Evolutionary conservation across 1,140 invertebrate species (phyloP).

Genomic region (Panulirus ornatus): DNA sequence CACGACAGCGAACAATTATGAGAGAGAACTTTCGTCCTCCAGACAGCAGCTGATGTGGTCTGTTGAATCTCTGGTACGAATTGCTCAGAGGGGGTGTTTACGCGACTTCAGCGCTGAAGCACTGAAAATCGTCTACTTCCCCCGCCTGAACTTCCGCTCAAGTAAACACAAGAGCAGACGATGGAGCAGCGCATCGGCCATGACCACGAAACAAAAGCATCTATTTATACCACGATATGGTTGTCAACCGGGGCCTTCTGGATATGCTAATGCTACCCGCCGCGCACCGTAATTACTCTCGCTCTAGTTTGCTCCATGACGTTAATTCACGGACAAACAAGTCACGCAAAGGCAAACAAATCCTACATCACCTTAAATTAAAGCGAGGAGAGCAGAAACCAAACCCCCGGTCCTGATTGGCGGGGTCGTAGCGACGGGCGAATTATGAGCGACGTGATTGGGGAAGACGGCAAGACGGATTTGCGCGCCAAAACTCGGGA

Average conservation of each 20-base stretch:
- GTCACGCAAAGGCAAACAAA: neutral
- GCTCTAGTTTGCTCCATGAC: neutral
- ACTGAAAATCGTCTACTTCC: too few relatives aligned
- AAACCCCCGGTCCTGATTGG: constrained; percentile 20
- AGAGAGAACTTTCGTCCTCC: too few relatives aligned
- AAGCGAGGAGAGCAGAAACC: neutral
- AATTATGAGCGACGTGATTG: constrained; percentile 48
- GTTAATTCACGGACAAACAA: neutral
- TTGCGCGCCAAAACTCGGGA: constrained; percentile 26
- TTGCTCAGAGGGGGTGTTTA: too few relatives aligned
- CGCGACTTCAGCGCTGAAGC: too few relatives aligned
- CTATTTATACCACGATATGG: neutral
- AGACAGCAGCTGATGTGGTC: too few relatives aligned
- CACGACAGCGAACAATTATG: too few relatives aligned
- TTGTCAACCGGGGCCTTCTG: neutral
- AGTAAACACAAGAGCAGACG: too few relatives aligned
- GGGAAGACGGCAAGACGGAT: constrained; percentile 41
- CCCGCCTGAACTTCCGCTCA: too few relatives aligned
- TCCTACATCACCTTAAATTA: neutral
- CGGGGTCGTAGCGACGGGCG: neutral
- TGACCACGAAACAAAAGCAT: neutral
- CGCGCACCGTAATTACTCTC: neutral
- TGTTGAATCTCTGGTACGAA: too few relatives aligned
- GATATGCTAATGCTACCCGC: neutral
- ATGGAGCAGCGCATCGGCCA: too few relatives aligned